phyloP scores from a whole-genome alignment of 1,140 invertebrate species.

The Globodera ellingtonae region DNA sequence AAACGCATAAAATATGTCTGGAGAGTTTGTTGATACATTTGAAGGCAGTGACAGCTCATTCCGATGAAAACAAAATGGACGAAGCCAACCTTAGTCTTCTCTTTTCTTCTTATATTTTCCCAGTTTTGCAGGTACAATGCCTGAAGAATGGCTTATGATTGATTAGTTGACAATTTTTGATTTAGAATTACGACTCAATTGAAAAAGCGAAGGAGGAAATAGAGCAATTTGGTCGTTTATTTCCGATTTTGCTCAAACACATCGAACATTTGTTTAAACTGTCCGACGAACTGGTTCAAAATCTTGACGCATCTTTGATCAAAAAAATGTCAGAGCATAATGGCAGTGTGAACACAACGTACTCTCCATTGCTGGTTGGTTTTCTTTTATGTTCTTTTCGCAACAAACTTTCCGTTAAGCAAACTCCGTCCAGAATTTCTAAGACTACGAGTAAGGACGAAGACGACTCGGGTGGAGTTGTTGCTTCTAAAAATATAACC shows the following conservation, averaged over 20 bases:
- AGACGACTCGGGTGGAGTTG: constrained; percentile 10
- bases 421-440: constrained; percentile 5
- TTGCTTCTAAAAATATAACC: neutral
- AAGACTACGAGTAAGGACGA: constrained; percentile 1
- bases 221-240: neutral
- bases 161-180: neutral
- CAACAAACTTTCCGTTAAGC: neutral
- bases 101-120: constrained; percentile 21
- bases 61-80: constrained; percentile 27
- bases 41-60: constrained; percentile 7
- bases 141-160: neutral
- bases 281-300: constrained; percentile 18
- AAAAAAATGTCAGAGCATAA: neutral
- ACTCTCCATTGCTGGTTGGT: neutral
- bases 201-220: constrained; percentile 21
- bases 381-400: neutral
- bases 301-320: neutral
- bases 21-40: constrained; percentile 23
- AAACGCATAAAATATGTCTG: constrained; percentile 19
- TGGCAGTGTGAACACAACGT: neutral
- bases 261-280: constrained; percentile 3
- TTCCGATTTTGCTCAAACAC: constrained; percentile 18
- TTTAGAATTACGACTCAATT: constrained; percentile 25
- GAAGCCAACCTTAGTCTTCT: constrained; percentile 12
- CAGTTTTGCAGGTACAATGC: constrained; percentile 7